These are phyloP conservation scores for Leptopterna dolabrata DNA, from an alignment of 2,888 invertebrate species.

Conservation along the genomic window DNA sequence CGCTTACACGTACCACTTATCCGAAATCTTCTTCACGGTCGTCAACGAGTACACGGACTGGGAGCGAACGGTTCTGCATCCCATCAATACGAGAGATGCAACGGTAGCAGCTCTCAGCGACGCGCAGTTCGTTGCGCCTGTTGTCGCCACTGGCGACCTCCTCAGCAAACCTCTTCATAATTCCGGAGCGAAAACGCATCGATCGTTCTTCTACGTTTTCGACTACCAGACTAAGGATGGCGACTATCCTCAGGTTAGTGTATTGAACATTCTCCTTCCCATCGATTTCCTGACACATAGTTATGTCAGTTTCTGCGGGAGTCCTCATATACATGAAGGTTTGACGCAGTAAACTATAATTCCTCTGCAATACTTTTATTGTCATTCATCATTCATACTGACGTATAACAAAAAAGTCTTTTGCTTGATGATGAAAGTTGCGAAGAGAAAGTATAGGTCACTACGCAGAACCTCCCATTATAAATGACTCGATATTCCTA, in stretches of 20 bases:
- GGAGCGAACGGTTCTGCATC: slow-evolving; percentile 91
- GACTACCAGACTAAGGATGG: slow-evolving; percentile 92
- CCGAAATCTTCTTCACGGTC: slow-evolving; percentile 92
- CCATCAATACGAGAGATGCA: slow-evolving; percentile 87
- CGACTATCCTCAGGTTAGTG: slow-evolving; percentile 83
- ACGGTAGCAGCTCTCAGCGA: slow-evolving; percentile 93
- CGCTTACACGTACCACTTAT: slow-evolving; percentile 93
- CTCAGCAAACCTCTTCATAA: slow-evolving; percentile 76
- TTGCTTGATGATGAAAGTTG: too few relatives aligned
- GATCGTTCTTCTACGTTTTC: slow-evolving; percentile 90
- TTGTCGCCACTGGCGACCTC: slow-evolving; percentile 86
- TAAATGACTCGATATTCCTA: too few relatives aligned
- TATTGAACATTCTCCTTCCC: not conserved
- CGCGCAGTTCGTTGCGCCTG: slow-evolving; percentile 92
- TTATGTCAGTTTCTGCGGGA: too few relatives aligned
- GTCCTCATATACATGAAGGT: too few relatives aligned
- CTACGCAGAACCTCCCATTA: too few relatives aligned
- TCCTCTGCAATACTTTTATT: too few relatives aligned
- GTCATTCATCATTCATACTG: too few relatives aligned
- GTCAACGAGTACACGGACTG: slow-evolving; percentile 98
- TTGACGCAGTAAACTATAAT: too few relatives aligned
- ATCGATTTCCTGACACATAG: too few relatives aligned
- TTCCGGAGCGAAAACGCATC: slow-evolving; percentile 67
- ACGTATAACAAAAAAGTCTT: too few relatives aligned
- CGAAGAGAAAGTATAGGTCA: too few relatives aligned